phyloP scores from a whole-genome alignment of 1,140 invertebrate genomes.

The Ooceraea biroi region DNA sequence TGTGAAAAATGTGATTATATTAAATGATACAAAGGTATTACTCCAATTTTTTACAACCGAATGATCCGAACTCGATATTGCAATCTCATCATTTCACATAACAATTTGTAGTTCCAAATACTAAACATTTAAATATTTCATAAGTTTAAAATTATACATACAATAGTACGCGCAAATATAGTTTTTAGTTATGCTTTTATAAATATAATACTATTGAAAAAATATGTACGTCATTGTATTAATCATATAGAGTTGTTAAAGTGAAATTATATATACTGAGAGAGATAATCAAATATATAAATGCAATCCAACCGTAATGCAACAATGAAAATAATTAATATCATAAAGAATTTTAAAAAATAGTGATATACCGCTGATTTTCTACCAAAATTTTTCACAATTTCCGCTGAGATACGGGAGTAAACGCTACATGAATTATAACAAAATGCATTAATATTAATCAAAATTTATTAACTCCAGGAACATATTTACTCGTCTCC shows the following conservation, averaged over 20 bases:
- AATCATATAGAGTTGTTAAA: neutral
- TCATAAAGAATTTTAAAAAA: neutral
- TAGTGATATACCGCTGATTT: neutral
- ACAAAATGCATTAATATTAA: neutral
- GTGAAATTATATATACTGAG: neutral
- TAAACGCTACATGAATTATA: too few relatives aligned
- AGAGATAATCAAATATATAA: neutral
- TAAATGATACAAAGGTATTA: neutral
- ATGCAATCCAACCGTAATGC: neutral
- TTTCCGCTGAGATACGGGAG: neutral
- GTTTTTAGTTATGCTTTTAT: too few relatives aligned
- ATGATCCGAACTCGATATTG: neutral
- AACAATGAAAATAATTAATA: constrained; percentile 4
- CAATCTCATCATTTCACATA: neutral
- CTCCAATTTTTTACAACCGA: neutral
- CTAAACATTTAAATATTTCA: neutral
- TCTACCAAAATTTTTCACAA: neutral
- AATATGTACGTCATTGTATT: too few relatives aligned
- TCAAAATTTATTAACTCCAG: neutral
- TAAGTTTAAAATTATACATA: neutral
- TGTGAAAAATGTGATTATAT: constrained; percentile 12
- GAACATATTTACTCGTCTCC: neutral
- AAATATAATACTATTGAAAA: too few relatives aligned
- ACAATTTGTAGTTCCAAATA: neutral
- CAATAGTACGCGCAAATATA: too few relatives aligned